phyloP scores from a whole-genome alignment of 1,140 invertebrate genomes.

The Diplogasteroides magnus region DNA sequence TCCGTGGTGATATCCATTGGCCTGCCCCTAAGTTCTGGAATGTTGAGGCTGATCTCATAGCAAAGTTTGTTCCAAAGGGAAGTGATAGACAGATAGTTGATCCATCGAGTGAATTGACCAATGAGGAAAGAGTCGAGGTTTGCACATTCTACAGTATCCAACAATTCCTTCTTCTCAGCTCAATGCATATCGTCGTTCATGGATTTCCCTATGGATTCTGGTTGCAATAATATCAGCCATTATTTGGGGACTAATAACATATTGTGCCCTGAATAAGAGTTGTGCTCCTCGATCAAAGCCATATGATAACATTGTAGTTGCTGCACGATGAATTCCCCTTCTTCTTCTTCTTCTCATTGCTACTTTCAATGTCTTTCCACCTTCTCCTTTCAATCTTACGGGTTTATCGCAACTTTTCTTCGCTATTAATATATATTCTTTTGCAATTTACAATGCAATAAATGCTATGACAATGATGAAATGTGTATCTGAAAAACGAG shows the following conservation, averaged over 20 bases:
- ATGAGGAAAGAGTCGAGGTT: slow-evolving; percentile 25
- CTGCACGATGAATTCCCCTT: slow-evolving; percentile 8
- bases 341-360: not conserved
- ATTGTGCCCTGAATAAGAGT: slow-evolving; percentile 42
- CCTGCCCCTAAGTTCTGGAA: slow-evolving; percentile 51
- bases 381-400: not conserved
- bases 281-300: slow-evolving; percentile 31
- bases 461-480: too few species aligned
- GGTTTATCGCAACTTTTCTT: too few species aligned
- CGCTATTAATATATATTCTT: too few species aligned
- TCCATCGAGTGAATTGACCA: slow-evolving; percentile 35
- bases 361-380: not conserved
- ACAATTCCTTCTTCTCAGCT: slow-evolving; percentile 27
- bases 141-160: not conserved
- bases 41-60: slow-evolving; percentile 39
- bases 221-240: slow-evolving; percentile 41
- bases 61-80: slow-evolving; percentile 25
- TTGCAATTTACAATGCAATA: too few species aligned
- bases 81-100: slow-evolving; percentile 11
- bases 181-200: slow-evolving; percentile 46
- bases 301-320: slow-evolving; percentile 51
- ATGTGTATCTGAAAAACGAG: too few species aligned
- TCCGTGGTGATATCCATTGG: slow-evolving; percentile 45
- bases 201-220: slow-evolving; percentile 50
- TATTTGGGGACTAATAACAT: slow-evolving; percentile 43